Evolutionary conservation across 2,113 vertebrate species (phyloP), one percentile per base, ranked within the genome.

Genomic region (Strix aluco): DNA sequence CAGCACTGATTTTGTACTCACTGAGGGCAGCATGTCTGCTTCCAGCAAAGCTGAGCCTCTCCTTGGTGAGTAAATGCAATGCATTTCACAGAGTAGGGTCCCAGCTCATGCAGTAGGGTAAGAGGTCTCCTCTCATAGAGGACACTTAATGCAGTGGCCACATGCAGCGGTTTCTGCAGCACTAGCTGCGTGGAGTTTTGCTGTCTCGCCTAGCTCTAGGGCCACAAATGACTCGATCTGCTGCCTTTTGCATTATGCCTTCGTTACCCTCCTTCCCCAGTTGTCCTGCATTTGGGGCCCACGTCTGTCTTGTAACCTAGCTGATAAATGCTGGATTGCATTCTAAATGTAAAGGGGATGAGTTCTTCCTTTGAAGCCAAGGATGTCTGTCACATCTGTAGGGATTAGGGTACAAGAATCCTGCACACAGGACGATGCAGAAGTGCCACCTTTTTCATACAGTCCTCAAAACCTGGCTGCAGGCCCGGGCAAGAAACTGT

Each of bases 381-480:
- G 36, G 54, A 26, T 36, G 20, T 69, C 54, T 42, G 23, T 59
- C 10, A n/a, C 26, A 21, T 52, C 72, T 44, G 8, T 51, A 51
- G 30, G 11, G 16, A 29, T 52, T 29, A 44, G 42, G 36, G 30
- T 38, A 20, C 8, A 38, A 32, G 58, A 55, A 51, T 51, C 32
- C 15, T 7, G 1, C 14, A 5, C 17, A 4, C 6, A 40, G n/a
- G 51, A 29, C n/a, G n/a, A 20, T 26, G n/a, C 18, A 65, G 44
- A 27, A 71, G 20, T 49, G 23, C 27, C 17, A 29, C 0, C 0
- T 7, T 78, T 81, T 15, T 47, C 13, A 14, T 19, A 10, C 1
- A 14, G 26, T 49, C 14, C 42, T 77, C 63, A 92, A 79, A 90
- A 27, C n/a, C 15, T 29, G 12, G 17, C 42, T 90, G 57, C 29